phyloP scores from a whole-genome alignment of 2,113 vertebrate genomes.

The Gracilinanus agilis region DNA sequence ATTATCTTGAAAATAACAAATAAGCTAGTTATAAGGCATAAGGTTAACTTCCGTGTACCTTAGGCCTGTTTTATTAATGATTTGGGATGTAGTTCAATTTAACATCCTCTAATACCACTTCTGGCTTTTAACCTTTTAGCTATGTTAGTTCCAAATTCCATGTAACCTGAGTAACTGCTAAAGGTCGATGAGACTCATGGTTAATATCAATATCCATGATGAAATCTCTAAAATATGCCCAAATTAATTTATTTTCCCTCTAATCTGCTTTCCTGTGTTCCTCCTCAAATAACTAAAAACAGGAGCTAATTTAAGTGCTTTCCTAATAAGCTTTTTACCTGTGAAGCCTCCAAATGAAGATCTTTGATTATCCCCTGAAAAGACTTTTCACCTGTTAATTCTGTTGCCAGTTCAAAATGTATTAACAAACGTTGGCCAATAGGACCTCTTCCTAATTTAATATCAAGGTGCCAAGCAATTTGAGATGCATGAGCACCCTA shows the following conservation, averaged over 20 bases:
- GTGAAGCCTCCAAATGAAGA: conserved; percentile 60
- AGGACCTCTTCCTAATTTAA: conserved; percentile 13
- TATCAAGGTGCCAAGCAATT: not conserved
- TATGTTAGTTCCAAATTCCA: conserved; percentile 23
- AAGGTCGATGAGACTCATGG: conserved; percentile 15
- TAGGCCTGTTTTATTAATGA: not conserved
- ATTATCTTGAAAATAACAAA: not conserved
- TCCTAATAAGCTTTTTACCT: conserved; percentile 60
- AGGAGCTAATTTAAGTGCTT: conserved; percentile 53
- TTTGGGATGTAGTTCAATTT: not conserved
- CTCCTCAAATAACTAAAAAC: conserved; percentile 47
- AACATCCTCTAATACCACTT: conserved; percentile 12
- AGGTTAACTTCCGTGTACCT: not conserved
- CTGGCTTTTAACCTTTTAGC: conserved; percentile 42
- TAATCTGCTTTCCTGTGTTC: conserved; percentile 37
- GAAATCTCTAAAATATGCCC: conserved; percentile 17
- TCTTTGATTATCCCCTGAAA: conserved; percentile 53
- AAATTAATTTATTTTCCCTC: conserved; percentile 66
- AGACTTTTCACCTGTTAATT: conserved; percentile 44
- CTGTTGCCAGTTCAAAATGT: not conserved
- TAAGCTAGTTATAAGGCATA: not conserved
- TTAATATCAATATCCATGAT: conserved; percentile 35
- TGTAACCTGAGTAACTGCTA: not conserved
- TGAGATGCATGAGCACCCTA: not conserved
- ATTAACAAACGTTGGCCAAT: not conserved